These are phyloP conservation scores for Acinonyx jubatus DNA, from an alignment of 2,113 vertebrate genomes.

Conservation along the genomic window DNA sequence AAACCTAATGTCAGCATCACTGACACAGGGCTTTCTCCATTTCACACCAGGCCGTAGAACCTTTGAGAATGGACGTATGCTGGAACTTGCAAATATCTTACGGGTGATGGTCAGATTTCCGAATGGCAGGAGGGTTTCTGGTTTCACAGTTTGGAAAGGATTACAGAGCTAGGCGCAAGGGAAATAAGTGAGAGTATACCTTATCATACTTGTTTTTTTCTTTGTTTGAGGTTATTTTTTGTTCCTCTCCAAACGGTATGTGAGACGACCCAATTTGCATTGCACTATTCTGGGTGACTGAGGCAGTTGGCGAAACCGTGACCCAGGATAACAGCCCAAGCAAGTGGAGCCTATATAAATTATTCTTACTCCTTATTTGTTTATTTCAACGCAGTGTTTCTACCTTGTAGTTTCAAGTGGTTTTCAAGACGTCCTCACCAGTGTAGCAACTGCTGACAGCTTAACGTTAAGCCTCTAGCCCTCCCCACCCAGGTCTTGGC, in stretches of 20 bases:
- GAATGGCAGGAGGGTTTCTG: background rate
- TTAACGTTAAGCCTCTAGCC: background rate
- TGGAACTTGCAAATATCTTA: background rate
- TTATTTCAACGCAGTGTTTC: background rate
- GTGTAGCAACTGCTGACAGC: background rate
- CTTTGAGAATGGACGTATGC: background rate
- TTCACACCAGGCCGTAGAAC: background rate
- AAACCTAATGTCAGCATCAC: background rate
- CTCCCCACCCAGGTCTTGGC: background rate
- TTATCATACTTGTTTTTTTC: background rate
- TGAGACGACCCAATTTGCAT: background rate
- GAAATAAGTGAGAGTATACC: background rate
- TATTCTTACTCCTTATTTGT: background rate
- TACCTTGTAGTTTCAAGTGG: slow-evolving; percentile 10
- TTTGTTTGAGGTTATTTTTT: background rate
- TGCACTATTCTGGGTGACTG: background rate
- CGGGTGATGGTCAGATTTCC: background rate
- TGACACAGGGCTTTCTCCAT: background rate
- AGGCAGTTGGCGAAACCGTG: background rate
- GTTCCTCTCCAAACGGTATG: background rate
- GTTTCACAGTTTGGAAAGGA: slow-evolving; percentile 11
- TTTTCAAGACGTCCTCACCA: background rate
- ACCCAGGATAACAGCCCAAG: background rate
- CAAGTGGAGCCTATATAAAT: background rate
- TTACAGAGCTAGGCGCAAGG: background rate